A percentile compares a stretch with the other conserved stretches of the same genome.
Evolutionary conservation across 2,888 invertebrate species (phyloP).

Genomic region (Agrochola litura): DNA sequence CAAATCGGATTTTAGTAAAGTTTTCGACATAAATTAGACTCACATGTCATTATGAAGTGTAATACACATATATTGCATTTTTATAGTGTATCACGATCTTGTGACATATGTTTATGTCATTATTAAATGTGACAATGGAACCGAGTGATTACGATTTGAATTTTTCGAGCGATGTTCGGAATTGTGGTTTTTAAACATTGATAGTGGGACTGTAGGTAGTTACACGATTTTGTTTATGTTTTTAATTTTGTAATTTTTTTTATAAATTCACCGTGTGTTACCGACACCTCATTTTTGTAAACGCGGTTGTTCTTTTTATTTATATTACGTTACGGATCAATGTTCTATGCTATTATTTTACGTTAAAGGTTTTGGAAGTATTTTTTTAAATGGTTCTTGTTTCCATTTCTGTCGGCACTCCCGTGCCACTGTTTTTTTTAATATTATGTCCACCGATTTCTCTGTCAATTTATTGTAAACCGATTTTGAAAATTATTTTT

Average conservation of each 20-base stretch:
- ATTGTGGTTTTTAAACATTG: neutral
- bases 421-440: too few species aligned
- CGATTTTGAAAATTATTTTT: too few species aligned
- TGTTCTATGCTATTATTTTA: too few species aligned
- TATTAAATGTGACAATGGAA: conserved; percentile 29
- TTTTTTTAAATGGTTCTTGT: too few species aligned
- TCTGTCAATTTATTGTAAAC: too few species aligned
- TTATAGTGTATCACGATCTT: conserved; percentile 37
- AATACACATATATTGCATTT: conserved; percentile 36
- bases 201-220: neutral
- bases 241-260: neutral
- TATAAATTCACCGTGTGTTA: too few species aligned
- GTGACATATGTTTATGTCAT: conserved; percentile 46
- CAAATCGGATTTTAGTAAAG: conserved; percentile 26
- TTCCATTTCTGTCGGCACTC: too few species aligned
- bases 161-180: neutral
- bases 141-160: conserved; percentile 1
- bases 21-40: conserved; percentile 40
- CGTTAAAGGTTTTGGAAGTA: too few species aligned
- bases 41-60: conserved; percentile 49
- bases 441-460: too few species aligned
- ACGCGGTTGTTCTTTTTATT: too few species aligned
- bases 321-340: too few species aligned
- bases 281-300: too few species aligned
- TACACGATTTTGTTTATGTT: neutral